phyloP scores from a whole-genome alignment of 1,140 invertebrate genomes.

The Drosophila equinoxialis region DNA sequence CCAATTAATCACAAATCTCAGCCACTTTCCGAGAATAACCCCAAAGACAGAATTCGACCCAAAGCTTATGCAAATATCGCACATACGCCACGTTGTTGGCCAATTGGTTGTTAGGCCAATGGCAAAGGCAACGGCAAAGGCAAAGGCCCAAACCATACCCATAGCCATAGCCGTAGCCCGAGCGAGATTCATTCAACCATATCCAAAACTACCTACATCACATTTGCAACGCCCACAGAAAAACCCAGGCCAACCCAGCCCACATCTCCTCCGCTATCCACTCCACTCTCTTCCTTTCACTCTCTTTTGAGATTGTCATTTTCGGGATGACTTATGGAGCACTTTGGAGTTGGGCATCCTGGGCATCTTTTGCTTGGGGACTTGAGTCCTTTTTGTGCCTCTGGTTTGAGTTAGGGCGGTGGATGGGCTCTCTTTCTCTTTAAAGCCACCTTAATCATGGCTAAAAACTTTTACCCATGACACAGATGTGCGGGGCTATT shows the following conservation, averaged over 20 bases:
- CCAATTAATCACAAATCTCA: slow-evolving; percentile 56
- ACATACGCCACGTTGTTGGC: slow-evolving; percentile 31
- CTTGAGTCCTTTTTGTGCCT: neutral
- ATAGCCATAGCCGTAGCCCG: slow-evolving; percentile 9
- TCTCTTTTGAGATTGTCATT: slow-evolving; percentile 25
- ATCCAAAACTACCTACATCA: slow-evolving; percentile 50
- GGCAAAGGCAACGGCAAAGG: neutral
- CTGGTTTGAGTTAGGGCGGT: neutral
- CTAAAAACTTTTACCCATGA: slow-evolving; percentile 29
- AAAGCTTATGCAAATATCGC: slow-evolving; percentile 53
- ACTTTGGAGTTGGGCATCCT: slow-evolving; percentile 18
- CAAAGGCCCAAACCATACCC: slow-evolving; percentile 18
- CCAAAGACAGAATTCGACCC: slow-evolving; percentile 15
- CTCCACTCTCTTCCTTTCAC: neutral
- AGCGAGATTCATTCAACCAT: slow-evolving; percentile 39
- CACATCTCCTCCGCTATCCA: neutral
- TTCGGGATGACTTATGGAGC: slow-evolving; percentile 57
- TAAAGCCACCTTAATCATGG: slow-evolving; percentile 60
- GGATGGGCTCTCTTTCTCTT: slow-evolving; percentile 1
- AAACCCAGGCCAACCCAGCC: neutral
- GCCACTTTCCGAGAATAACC: slow-evolving; percentile 13
- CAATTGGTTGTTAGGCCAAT: slow-evolving; percentile 8
- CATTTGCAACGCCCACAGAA: slow-evolving; percentile 10
- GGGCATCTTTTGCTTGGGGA: slow-evolving; percentile 5
- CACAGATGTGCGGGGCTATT: slow-evolving; percentile 10